Evolutionary conservation across 1,140 invertebrate species (phyloP).

Genomic region (Batillaria attramentaria): DNA sequence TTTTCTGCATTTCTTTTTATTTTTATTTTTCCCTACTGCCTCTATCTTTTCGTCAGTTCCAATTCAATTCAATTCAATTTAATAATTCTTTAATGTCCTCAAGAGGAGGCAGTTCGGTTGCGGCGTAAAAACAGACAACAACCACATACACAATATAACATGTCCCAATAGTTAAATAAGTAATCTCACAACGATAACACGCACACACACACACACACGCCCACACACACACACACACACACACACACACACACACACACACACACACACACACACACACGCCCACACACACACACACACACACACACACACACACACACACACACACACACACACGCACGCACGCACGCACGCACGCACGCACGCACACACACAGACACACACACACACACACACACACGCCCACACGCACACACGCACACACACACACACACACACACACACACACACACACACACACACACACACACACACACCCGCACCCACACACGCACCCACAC

Average conservation of each 20-base stretch:
- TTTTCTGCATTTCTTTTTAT: too few species aligned
- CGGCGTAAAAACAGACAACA: too few species aligned
- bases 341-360: background rate
- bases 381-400: slow-evolving; percentile 9
- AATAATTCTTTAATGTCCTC: too few species aligned
- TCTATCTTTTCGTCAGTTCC: too few species aligned
- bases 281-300: background rate
- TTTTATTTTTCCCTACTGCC: too few species aligned
- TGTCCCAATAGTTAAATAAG: too few species aligned
- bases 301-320: background rate
- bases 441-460: slow-evolving; percentile 24
- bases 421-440: slow-evolving; percentile 15
- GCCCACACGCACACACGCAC: slow-evolving; percentile 8
- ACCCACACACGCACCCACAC: slow-evolving; percentile 12
- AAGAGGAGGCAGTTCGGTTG: too few species aligned
- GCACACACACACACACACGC: too few species aligned
- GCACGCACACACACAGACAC: background rate
- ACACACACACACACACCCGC: slow-evolving; percentile 17
- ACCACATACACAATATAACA: too few species aligned
- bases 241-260: background rate
- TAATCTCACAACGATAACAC: too few species aligned
- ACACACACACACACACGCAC: background rate
- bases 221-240: too few species aligned
- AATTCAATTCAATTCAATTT: too few species aligned
- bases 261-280: background rate